Conservation (phyloP, 2,113 vertebrate genomes). For the Sturnus vulgaris region DNA sequence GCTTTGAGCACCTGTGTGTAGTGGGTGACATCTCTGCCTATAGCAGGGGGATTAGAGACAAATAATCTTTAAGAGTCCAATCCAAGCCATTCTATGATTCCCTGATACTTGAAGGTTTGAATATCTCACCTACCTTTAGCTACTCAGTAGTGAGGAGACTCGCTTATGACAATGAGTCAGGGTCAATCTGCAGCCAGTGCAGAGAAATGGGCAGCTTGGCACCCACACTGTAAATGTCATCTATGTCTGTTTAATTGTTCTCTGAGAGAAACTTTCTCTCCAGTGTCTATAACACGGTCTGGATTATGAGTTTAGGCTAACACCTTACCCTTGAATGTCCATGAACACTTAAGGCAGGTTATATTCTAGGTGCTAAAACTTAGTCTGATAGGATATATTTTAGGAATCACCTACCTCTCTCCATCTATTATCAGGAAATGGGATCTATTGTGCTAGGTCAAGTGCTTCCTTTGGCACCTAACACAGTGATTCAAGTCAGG, state of each 20-base stretch:
- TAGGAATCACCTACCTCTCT: neutral
- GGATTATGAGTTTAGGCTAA: neutral
- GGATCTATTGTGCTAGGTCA: neutral
- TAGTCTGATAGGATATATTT: neutral
- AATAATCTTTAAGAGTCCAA: neutral
- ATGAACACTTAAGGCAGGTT: neutral
- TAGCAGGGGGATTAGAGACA: neutral
- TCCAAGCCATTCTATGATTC: neutral
- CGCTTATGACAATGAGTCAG: rapidly evolving
- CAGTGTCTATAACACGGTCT: neutral
- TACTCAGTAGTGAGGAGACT: neutral
- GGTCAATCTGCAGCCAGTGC: neutral
- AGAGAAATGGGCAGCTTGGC: neutral
- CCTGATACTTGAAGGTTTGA: neutral
- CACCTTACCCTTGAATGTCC: neutral
- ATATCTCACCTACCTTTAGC: neutral
- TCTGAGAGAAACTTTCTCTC: neutral
- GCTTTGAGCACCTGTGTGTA: neutral
- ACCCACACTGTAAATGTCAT: neutral
- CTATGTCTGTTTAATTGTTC: neutral
- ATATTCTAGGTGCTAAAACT: neutral
- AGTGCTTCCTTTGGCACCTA: neutral
- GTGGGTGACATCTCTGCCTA: neutral
- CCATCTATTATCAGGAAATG: neutral
- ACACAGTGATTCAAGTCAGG: neutral